Evolutionary conservation across 2,888 invertebrate genomes (phyloP), one percentile per base, ranked within the genome.

Genomic region (Drosophila histrio): DNA sequence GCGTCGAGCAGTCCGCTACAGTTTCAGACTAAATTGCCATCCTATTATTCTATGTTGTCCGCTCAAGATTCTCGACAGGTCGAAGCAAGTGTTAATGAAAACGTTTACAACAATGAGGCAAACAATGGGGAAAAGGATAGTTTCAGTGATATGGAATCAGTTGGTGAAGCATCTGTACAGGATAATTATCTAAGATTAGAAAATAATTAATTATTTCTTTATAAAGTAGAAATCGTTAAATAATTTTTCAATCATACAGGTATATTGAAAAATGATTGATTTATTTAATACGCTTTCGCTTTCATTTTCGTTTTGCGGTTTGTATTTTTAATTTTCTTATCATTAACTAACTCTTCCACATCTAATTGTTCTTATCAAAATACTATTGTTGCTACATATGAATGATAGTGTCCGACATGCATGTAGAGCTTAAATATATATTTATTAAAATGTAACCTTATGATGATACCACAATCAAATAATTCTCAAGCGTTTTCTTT

Each of bases 291-390:
- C 47, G 58, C 63, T 65, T 67, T 78, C 58, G 46, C 61, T 59
- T 49, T 39, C 21, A n/a, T 56, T 47, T 44, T 49, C 36, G n/a
- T 36, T 39, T 59, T 44, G 24, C 50, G 56, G n/a, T 30, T 67
- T 43, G 24, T 41, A 52, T 39, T 24, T 22, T 24, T 22, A 15
- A 36, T 56, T 44, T 21, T 22, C 34, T 21, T 68, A 50, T 49
- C 24, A 38, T 58, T 64, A 11, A 50, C 58, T 65, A 21, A 54
- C 22, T 34, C 41, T 13, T 53, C 38, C 13, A 43, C 47, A 32
- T 38, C 19, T 39, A 9, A 56, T 66, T 72, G 61, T 77, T 82
- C 75, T 87, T 87, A 81, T 81, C 85, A 87, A 81, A 87, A 87
- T 80, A 69, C 66, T 43, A 56, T 58, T 57, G 52, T 73, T 34